Base-by-base conservation (phyloP, 2,888 invertebrate species). In the Sclerodermus sp. region DNA sequence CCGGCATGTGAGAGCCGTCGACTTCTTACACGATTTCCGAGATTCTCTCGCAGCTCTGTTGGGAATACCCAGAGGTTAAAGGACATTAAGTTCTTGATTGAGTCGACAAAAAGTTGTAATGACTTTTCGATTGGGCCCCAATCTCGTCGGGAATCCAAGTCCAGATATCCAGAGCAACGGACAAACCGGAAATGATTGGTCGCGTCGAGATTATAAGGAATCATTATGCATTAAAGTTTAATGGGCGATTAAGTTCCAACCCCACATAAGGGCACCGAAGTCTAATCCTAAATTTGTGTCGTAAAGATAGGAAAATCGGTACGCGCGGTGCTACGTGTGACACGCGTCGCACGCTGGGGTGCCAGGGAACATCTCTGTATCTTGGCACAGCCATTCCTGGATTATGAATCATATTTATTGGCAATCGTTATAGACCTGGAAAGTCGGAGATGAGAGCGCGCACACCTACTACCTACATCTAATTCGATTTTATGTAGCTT, bases 61-160 rank as follows among this genome's bases (percentile, higher is more conserved):
- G 74, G 71, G 71, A 70, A 62, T 60, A 62, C 61, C 60, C 53
- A 55, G 58, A 71, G 74, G 70, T 73, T 72, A 70, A 71, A 73
- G 71, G 74, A 75, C 76, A 74, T 76, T 74, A 75, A 76, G 71
- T 75, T 76, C 71, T 68, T 69, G 75, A 76, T 75, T 70, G 70
- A 68, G 69, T 71, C 62, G 64, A 60, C 68, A 75, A 76, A 77
- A 76, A 76, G 70, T 76, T 75, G 66, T 76, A 76, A 77, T 76
- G 74, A 74, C 70, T 69, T 76, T 76, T 74, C 67, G 72, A 75
- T 70, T 68, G 67, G 60, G 45, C 64, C 44, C 40, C 36, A 47
- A 49, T 41, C 46, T 46, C 53, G 12, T n/a, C 47, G 46, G 43
- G 43, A 47, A 53, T 36, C 45, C 53, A 30, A 40, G 37, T 44